Percentiles rank a stretch among this genome's conserved stretches.
Conservation (phyloP, 2,113 vertebrate genomes). For the Neogobius melanostomus region DNA sequence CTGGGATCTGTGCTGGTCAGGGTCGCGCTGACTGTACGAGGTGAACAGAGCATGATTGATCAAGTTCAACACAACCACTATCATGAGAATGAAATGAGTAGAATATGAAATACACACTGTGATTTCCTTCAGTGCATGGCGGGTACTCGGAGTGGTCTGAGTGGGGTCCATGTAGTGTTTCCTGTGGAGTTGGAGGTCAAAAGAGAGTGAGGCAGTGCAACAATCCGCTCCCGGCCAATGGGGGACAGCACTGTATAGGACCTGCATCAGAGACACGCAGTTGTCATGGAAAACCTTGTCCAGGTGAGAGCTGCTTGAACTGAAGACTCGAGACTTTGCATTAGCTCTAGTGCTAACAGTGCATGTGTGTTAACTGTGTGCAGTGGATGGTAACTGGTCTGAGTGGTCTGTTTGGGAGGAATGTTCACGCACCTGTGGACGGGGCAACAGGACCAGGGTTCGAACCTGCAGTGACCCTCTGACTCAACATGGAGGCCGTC, state of each 20-base stretch:
- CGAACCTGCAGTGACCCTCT: constrained; percentile 85
- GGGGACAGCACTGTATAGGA: constrained; percentile 83
- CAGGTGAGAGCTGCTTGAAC: constrained; percentile 74
- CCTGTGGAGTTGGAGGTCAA: constrained; percentile 86
- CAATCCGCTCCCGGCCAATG: constrained; percentile 88
- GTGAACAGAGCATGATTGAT: constrained; percentile 65
- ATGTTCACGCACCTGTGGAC: constrained; percentile 90
- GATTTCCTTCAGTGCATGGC: constrained; percentile 83
- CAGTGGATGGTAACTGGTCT: constrained; percentile 93
- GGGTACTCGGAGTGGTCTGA: constrained; percentile 89
- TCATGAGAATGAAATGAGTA: no score
- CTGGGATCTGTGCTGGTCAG: constrained; percentile 86
- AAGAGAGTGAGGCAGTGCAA: constrained; percentile 86
- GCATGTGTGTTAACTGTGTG: constrained; percentile 3
- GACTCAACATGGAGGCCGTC: constrained; percentile 81
- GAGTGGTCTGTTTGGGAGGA: constrained; percentile 94
- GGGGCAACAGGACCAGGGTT: constrained; percentile 87
- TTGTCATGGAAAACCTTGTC: constrained; percentile 86
- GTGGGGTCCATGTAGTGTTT: constrained; percentile 88
- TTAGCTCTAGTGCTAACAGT: not conserved
- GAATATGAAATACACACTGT: not conserved
- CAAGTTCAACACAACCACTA: not conserved
- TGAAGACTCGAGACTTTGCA: not conserved
- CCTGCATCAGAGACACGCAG: constrained; percentile 72
- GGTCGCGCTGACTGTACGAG: constrained; percentile 83